These are phyloP conservation scores for Macaria liturata DNA, from an alignment of 2,888 invertebrate genomes.

Conservation along the genomic window DNA sequence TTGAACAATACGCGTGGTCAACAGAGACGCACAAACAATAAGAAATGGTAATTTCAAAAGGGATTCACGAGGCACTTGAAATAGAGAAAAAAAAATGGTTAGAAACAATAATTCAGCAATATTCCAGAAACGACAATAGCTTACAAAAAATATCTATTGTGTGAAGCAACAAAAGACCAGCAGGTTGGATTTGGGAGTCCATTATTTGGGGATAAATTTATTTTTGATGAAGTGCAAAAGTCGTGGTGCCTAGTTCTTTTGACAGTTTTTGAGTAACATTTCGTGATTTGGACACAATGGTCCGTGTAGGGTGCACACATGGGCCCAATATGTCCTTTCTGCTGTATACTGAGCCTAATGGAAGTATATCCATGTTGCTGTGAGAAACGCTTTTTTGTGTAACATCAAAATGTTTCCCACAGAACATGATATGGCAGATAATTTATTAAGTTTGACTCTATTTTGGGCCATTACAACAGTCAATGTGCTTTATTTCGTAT, in stretches of 20 bases:
- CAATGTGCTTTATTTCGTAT: too few relatives aligned
- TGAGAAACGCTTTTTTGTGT: constrained; percentile 51
- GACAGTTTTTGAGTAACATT: constrained; percentile 63
- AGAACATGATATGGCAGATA: constrained; percentile 33
- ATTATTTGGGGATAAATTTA: constrained; percentile 75
- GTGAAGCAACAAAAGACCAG: constrained; percentile 54
- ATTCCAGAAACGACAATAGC: constrained; percentile 56
- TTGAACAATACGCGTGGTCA: constrained; percentile 42
- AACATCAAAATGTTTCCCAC: constrained; percentile 32
- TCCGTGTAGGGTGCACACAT: constrained; percentile 73
- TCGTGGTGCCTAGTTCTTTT: constrained; percentile 60
- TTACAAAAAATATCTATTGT: constrained; percentile 52
- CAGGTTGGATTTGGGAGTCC: constrained; percentile 63
- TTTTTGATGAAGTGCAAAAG: constrained; percentile 82
- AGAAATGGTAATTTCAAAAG: constrained; percentile 46
- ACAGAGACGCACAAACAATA: constrained; percentile 46
- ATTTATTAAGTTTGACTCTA: constrained; percentile 4
- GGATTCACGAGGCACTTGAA: constrained; percentile 63
- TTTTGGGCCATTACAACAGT: too few relatives aligned
- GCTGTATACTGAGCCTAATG: constrained; percentile 56
- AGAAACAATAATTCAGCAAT: constrained; percentile 75
- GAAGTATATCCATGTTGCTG: constrained; percentile 55
- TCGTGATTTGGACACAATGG: constrained; percentile 64
- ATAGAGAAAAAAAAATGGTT: constrained; percentile 49
- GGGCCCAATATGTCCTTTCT: constrained; percentile 74